Evolutionary conservation across 2,113 vertebrate genomes (phyloP).

Genomic region (Ptyas mucosa): DNA sequence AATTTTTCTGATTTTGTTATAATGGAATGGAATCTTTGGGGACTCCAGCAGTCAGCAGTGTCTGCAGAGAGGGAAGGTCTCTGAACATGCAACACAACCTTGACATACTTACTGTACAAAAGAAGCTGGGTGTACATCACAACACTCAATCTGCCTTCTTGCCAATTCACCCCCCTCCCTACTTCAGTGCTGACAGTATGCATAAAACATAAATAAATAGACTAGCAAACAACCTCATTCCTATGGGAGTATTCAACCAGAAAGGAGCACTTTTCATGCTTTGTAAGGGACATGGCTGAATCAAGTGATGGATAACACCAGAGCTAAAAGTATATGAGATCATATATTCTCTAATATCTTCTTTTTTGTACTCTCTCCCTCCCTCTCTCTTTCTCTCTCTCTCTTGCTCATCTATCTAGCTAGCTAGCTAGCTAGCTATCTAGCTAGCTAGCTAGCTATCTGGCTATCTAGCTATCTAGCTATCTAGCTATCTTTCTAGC

Average conservation of each 20-base stretch:
- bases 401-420: too few species aligned
- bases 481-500: too few species aligned
- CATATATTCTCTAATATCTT: not conserved
- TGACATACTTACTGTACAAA: not conserved
- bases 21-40: not conserved
- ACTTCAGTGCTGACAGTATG: not conserved
- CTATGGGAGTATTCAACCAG: not conserved
- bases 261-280: not conserved
- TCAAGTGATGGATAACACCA: not conserved
- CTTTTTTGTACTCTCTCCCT: not conserved
- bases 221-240: not conserved
- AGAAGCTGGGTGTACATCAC: not conserved
- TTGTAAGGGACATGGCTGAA: not conserved
- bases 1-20: not conserved
- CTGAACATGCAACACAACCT: not conserved
- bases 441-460: too few species aligned
- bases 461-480: too few species aligned
- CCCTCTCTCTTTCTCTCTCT: not conserved
- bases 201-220: not conserved
- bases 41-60: not conserved
- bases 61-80: not conserved
- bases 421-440: too few species aligned
- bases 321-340: not conserved
- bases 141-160: not conserved
- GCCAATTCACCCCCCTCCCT: not conserved